phyloP scores from a whole-genome alignment of 2,888 invertebrate genomes.

The Ophion ellenae region DNA sequence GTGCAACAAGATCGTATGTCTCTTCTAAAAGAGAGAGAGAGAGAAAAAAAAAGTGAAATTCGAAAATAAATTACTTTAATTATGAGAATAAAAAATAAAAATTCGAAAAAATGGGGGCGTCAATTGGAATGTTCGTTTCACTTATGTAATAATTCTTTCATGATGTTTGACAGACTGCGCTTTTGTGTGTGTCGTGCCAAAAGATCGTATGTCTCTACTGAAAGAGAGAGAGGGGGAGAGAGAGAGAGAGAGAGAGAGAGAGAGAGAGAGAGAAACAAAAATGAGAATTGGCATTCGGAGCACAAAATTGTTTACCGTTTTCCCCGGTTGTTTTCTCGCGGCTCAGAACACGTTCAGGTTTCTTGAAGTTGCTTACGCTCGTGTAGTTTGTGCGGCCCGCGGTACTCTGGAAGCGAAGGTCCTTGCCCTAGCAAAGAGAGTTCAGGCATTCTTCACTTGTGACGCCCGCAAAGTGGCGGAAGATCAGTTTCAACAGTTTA shows the following conservation, averaged over 20 bases:
- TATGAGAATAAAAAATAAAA: not conserved
- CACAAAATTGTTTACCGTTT: conserved; percentile 49
- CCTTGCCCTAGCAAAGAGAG: conserved; percentile 75
- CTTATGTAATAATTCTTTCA: not conserved
- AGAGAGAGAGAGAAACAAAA: conserved; percentile 1
- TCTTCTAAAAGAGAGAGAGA: not conserved
- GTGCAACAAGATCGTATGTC: not conserved
- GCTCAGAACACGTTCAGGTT: conserved; percentile 13
- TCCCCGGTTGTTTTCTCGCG: conserved; percentile 15
- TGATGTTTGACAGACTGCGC: not conserved
- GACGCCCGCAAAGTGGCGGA: conserved; percentile 57
- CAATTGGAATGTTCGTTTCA: not conserved
- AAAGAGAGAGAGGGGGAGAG: not conserved
- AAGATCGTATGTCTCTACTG: not conserved
- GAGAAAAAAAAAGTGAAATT: not conserved
- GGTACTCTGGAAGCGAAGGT: conserved; percentile 70
- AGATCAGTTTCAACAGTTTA: conserved; percentile 39
- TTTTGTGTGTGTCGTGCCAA: not conserved
- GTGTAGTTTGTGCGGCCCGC: conserved; percentile 32
- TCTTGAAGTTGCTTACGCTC: conserved; percentile 11
- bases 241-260: too few relatives aligned
- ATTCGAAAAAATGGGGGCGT: not conserved
- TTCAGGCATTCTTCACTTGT: conserved; percentile 71
- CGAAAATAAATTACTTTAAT: not conserved
- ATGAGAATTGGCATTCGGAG: conserved; percentile 32